These are phyloP conservation scores for Temnothorax nylanderi DNA, from an alignment of 1,140 invertebrate genomes.

Conservation along the genomic window DNA sequence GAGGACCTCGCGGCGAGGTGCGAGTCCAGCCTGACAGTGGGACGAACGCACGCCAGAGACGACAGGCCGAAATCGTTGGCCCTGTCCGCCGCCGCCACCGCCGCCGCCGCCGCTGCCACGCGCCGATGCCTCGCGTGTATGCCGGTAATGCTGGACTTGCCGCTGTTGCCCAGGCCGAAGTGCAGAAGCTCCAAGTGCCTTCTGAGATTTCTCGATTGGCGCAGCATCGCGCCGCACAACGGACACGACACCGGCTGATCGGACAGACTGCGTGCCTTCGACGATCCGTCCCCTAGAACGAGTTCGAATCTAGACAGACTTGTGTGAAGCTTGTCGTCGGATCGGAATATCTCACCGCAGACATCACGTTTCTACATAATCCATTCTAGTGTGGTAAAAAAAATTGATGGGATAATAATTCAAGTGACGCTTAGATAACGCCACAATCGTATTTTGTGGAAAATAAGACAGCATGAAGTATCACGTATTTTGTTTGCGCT, in stretches of 20 bases:
- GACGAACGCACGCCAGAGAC: conserved; percentile 66
- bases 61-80: conserved; percentile 62
- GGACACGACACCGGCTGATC: conserved; percentile 83
- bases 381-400: not conserved
- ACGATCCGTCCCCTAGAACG: conserved; percentile 78
- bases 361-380: not conserved
- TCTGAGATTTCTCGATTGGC: conserved; percentile 82
- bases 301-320: conserved; percentile 63
- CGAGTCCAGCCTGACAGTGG: conserved; percentile 67
- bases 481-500: conserved; percentile 41
- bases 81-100: conserved; percentile 35
- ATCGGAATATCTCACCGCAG: not conserved
- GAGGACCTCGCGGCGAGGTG: conserved; percentile 65
- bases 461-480: not conserved
- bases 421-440: not conserved
- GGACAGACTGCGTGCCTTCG: conserved; percentile 78
- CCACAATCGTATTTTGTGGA: not conserved
- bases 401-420: not conserved
- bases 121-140: conserved; percentile 70
- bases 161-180: conserved; percentile 78
- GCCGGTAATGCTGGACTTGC: conserved; percentile 73
- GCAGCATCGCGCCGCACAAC: conserved; percentile 82
- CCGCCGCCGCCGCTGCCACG: conserved; percentile 28
- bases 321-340: not conserved
- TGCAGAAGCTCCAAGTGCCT: conserved; percentile 83